Base-by-base conservation (phyloP, 2,888 invertebrate species). In the Tenthredo mesomela region DNA sequence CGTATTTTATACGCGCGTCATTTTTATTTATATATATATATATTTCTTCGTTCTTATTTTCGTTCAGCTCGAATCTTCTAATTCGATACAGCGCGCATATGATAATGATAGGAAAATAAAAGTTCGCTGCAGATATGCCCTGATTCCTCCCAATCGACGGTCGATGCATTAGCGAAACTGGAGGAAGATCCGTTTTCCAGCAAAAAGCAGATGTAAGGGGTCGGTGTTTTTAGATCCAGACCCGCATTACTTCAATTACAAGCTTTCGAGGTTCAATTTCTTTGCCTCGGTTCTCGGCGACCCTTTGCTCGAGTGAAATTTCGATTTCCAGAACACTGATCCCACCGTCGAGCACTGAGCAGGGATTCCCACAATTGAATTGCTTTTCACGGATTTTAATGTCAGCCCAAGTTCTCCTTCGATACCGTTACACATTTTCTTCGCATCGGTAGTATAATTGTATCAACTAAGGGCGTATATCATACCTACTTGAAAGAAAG, bases 211-310 rank as follows among this genome's bases (percentile, higher is more conserved):
- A 40, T 12, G 43, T 40, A n/a, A 21, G n/a, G 33, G 80, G 61
- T 25, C 25, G 2, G 58, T 40, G 80, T 37, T 58, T 80, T 80
- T 80, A 12, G 25, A 61, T 61, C 67, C 18, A 33, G 18, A 61
- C 58, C 37, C 58, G 37, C 61, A 61, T 50, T 40, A 61, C 80
- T 80, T 37, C 80, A 58, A 80, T 80, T 80, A 80, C 37, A 58
- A 80, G 78, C 37, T 40, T 80, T 25, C 50, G 58, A 61, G 21
- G 61, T 80, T 61, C 80, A 37, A 80, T 80, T 80, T 80, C 61
- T 80, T 21, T 61, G 33, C 67, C 58, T 12, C 80, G 7, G 40
- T 6, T 80, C 61, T 40, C 58, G 4, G 58, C n/a, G 80, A 50
- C 80, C n/a, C 80, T 80, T 61, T 50, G 12, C 61, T 61, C 33